Evolutionary conservation across 2,113 vertebrate species (phyloP), one percentile per base, ranked within the genome.

Genomic region (Columba janthina): DNA sequence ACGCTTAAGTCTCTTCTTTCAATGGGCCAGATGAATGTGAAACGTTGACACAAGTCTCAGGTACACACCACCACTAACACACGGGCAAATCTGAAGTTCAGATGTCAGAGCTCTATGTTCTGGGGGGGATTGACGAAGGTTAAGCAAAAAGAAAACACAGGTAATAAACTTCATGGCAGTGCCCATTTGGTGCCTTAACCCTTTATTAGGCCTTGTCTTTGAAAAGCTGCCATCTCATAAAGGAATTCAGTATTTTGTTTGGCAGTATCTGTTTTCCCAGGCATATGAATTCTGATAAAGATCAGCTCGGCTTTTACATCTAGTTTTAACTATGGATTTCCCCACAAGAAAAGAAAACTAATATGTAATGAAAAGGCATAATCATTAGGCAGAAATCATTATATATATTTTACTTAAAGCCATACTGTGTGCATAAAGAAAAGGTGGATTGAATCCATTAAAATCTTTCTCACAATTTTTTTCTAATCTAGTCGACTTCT

Each of bases 51-150:
- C 14, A 60, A 57, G 17, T 40, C 76, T 34, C 48, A 36, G 5
- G 25, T 46, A 38, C 42, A 18, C 15, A 34, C 29, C 40, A 21
- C 15, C n/a, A 36, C 8, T 5, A 74, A 62, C 11, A 42, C 2
- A 0, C 13, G 28, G 36, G 56, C 13, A 83, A 58, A 83, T 67
- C 12, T 32, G 16, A 54, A 80, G 17, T 29, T 74, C 56, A 58
- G 13, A 51, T 10, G 5, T 34, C 54, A 73, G 28, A 28, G 14
- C 61, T 2, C 1, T 1, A 26, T 1, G 1, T 44, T 57, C 6
- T 58, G 22, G 17, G 17, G 11, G 12, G 12, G 17, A 48, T 16
- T 53, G 18, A 70, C 31, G 21, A 53, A 22, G 16, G n/a, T 65
- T 57, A 65, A 60, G 17, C 24, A n/a, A 53, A 75, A 88, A 60